Percentiles rank a stretch among this genome's conserved stretches.
Evolutionary conservation across 35 echinoderm and acorn worm species (phyloP).

Genomic region (Eucidaris tribuloides): DNA sequence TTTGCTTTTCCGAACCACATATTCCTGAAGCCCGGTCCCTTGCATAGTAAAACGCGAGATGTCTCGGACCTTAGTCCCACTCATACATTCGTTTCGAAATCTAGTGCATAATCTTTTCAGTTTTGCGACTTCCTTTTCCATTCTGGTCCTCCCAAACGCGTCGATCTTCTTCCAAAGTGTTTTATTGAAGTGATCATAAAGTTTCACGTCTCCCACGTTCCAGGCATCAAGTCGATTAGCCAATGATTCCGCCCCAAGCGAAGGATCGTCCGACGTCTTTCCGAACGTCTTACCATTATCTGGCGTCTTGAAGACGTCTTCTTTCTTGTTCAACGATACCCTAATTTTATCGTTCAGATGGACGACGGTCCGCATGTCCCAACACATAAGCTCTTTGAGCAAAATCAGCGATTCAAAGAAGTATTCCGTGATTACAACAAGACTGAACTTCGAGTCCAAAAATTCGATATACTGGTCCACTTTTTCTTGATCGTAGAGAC

Average conservation of each 20-base stretch:
- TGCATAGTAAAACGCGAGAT: neutral
- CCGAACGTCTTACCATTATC: neutral
- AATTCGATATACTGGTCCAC: constrained; percentile 1
- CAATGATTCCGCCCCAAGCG: constrained; percentile 41
- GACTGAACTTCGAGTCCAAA: neutral
- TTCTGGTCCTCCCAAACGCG: constrained; percentile 58
- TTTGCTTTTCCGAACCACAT: neutral
- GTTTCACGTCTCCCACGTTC: constrained; percentile 80
- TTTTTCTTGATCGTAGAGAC: neutral
- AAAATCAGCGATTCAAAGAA: constrained; percentile 14
- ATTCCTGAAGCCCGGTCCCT: neutral
- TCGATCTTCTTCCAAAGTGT: constrained; percentile 82
- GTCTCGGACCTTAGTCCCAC: neutral
- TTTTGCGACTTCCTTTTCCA: constrained; percentile 62
- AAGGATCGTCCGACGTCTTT: constrained; percentile 2
- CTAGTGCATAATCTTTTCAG: constrained; percentile 50
- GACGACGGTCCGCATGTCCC: constrained; percentile 1
- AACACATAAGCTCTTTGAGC: neutral
- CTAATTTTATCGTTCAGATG: neutral
- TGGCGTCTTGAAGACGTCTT: neutral
- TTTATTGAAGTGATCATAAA: constrained; percentile 92
- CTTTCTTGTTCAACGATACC: neutral
- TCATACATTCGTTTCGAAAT: constrained; percentile 65
- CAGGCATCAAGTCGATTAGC: constrained; percentile 37
- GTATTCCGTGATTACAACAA: constrained; percentile 14